phyloP scores from a whole-genome alignment of 2,113 vertebrate genomes.

The Spermophilus dauricus region DNA sequence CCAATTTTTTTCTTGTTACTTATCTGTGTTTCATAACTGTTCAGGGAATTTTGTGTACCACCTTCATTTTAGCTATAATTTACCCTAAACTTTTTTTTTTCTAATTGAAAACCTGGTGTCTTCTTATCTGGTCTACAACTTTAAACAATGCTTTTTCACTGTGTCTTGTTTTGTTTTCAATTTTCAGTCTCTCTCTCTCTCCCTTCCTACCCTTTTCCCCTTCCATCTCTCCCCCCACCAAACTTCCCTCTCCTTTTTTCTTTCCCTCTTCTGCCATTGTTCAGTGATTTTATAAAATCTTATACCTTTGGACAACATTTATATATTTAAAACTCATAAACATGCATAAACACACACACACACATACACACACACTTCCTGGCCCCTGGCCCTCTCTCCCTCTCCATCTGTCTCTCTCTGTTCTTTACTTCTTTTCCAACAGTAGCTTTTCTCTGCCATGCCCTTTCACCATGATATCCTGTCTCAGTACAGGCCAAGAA shows the following conservation, averaged over 20 bases:
- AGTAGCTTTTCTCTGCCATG: no score
- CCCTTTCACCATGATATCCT: no score
- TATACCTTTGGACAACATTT: not conserved
- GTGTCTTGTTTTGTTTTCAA: not conserved
- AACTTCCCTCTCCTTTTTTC: not conserved
- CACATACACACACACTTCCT: no score
- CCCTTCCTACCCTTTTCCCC: accelerated
- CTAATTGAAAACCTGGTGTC: not conserved
- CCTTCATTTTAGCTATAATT: not conserved
- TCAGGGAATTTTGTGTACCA: not conserved
- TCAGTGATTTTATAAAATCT: not conserved
- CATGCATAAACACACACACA: no score
- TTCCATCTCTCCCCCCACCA: no score
- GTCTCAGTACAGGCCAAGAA: no score
- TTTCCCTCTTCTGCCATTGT: not conserved
- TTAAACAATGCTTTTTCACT: not conserved
- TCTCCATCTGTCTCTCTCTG: no score
- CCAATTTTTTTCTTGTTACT: not conserved
- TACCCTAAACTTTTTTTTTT: not conserved
- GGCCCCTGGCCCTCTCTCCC: no score
- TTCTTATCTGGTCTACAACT: not conserved
- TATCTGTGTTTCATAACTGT: not conserved
- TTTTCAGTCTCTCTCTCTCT: not conserved
- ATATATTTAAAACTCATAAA: not conserved
- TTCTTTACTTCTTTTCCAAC: no score